These are phyloP conservation scores for Brachyrhaphis roseni DNA, from an alignment of 2,797 vertebrate genomes.

Conservation along the genomic window DNA sequence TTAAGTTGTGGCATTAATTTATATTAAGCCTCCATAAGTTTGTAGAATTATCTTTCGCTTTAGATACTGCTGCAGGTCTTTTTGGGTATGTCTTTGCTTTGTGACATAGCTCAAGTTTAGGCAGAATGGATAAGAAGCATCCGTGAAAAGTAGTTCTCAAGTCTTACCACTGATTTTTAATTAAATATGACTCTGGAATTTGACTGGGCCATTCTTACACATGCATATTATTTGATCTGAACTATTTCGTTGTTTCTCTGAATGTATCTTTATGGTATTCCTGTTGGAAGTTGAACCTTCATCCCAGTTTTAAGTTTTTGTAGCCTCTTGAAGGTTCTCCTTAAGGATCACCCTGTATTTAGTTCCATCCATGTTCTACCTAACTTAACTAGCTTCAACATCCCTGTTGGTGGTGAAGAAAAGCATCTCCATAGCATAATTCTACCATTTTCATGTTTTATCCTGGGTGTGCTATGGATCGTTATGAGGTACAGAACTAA, in stretches of 20 bases:
- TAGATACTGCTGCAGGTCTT: no score
- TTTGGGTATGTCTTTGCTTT: background rate
- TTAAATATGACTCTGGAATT: no score
- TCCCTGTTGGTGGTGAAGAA: background rate
- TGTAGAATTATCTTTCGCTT: no score
- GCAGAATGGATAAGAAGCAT: no score
- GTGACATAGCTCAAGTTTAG: background rate
- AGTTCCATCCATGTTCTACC: background rate
- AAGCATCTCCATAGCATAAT: background rate
- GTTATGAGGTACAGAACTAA: background rate
- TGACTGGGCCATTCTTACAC: no score
- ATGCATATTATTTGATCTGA: background rate
- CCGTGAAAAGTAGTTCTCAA: no score
- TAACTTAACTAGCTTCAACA: background rate
- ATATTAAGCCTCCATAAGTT: no score
- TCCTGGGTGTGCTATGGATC: background rate
- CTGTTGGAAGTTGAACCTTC: background rate
- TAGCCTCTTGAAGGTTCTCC: background rate
- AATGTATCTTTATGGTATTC: background rate
- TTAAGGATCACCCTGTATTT: background rate
- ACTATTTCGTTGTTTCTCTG: background rate
- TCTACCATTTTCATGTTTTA: background rate
- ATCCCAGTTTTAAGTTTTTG: background rate
- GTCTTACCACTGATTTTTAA: no score
- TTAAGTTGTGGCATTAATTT: background rate